Base-by-base conservation (phyloP, 2,113 vertebrate species). In the Daubentonia madagascariensis region DNA sequence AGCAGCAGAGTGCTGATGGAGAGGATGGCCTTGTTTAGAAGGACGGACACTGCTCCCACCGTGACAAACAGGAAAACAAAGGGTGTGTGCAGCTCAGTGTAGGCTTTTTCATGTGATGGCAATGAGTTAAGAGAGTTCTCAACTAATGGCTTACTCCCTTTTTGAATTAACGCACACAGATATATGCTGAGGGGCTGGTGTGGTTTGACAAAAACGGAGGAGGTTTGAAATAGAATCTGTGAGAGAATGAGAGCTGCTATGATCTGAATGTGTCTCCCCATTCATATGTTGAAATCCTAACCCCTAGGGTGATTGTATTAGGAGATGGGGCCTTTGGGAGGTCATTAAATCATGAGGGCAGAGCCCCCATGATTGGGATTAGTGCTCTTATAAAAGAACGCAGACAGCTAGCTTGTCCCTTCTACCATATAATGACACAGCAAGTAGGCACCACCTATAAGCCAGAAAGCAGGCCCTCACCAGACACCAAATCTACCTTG, bases 41-140 rank as follows among this genome's bases (percentile, higher is more conserved):
- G 13, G 79, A 50, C 4, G 17, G 68, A 85, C 12, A 43, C 30
- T 6, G 17, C 45, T 72, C 22, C 22, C n/a, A 32, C n/a, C 8
- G 4, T 76, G 75, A 52, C 8, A 6, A 6, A 32, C 16, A 25
- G 18, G 14, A 57, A 17, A 22, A 68, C 10, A 23, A 35, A 65
- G 67, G 14, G 13, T 25, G 0, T 16, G 50, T 9, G 20, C 18
- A 8, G 32, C 23, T 57, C 45, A 32, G 0, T 0, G 0, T 5
- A 20, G 37, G 25, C 25, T 59, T 59, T n/a, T 52, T 73, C 30
- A 45, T 1, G 5, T 12, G 40, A 14, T 84, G 32, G 18, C 37
- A 30, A 48, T 16, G 32, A 67, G 20, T n/a, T 37, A 43, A 67
- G 54, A 54, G 54, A 54, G 17, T 1, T 75, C 40, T 35, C 18